Evolutionary conservation across 2,888 invertebrate species (phyloP).

Genomic region (Philaethria dido): DNA sequence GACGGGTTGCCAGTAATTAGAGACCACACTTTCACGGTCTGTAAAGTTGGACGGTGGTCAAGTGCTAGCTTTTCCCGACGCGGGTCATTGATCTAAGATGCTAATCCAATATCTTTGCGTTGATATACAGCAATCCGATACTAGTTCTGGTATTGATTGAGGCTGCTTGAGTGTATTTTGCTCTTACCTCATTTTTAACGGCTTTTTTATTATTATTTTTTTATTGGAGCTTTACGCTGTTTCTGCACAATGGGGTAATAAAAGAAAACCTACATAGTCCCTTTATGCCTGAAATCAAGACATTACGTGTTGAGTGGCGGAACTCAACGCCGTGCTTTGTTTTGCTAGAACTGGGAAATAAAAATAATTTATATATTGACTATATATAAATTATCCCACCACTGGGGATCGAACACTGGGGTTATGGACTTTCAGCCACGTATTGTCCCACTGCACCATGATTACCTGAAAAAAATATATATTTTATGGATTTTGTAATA

Average conservation of each 20-base stretch:
- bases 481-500: not conserved
- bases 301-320: not conserved
- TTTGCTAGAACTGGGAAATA: no score
- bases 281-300: no score
- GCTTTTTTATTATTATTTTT: not conserved
- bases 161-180: not conserved
- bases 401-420: no score
- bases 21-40: constrained; percentile 72
- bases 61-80: constrained; percentile 67
- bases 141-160: not conserved
- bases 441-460: no score
- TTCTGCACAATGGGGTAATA: no score
- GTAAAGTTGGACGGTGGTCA: constrained; percentile 59
- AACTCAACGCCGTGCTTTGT: no score
- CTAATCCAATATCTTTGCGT: constrained; percentile 19
- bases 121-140: constrained; percentile 11
- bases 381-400: no score
- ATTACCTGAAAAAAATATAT: no score
- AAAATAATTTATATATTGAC: no score
- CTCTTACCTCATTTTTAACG: not conserved
- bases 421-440: no score
- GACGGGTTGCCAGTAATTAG: constrained; percentile 66
- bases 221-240: no score
- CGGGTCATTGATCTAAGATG: constrained; percentile 67
- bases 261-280: no score